These are phyloP conservation scores for Phataginus tricuspis DNA, from an alignment of 2,797 vertebrate species.

Conservation along the genomic window DNA sequence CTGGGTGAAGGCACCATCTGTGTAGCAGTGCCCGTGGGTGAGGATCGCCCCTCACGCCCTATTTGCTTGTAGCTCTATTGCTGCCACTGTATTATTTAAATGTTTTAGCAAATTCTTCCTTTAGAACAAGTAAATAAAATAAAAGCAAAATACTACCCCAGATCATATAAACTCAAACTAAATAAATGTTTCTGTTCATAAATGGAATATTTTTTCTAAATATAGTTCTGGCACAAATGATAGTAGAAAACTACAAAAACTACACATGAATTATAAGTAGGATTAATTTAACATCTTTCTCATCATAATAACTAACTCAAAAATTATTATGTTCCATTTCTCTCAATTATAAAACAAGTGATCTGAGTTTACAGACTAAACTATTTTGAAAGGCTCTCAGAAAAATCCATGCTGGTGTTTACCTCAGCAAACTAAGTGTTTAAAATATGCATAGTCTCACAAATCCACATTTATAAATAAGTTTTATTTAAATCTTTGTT, in stretches of 20 bases:
- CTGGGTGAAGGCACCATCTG: background rate
- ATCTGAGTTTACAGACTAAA: constrained; percentile 31
- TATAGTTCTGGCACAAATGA: background rate
- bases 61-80: background rate
- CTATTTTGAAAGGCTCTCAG: background rate
- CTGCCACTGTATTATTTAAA: background rate
- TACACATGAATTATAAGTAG: background rate
- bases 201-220: background rate
- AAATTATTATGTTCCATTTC: background rate
- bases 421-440: constrained; percentile 9
- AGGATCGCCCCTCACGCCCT: background rate
- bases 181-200: constrained; percentile 20
- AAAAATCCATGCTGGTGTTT: background rate
- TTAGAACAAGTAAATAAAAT: background rate
- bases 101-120: background rate
- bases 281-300: constrained; percentile 21
- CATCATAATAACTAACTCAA: background rate
- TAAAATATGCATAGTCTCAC: constrained; percentile 23
- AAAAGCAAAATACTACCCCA: background rate
- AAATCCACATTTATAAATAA: constrained; percentile 31
- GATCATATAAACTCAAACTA: background rate
- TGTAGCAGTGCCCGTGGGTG: background rate
- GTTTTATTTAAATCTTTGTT: constrained; percentile 46
- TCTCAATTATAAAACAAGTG: background rate
- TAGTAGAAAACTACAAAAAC: background rate